phyloP scores from a whole-genome alignment of 2,797 vertebrate species.

The Furcifer pardalis region DNA sequence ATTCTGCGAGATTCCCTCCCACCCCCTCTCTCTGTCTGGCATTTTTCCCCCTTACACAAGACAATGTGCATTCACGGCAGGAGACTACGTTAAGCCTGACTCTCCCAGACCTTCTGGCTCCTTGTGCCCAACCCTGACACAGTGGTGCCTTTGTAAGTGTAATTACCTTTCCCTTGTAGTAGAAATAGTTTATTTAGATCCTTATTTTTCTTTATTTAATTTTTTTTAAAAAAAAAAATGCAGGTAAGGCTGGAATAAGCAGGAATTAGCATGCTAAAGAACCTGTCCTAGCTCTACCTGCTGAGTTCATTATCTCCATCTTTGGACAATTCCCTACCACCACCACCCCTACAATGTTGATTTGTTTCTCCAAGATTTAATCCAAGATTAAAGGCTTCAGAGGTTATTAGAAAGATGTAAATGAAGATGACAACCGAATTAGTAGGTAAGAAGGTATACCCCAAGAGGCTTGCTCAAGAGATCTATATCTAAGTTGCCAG shows the following conservation, averaged over 20 bases:
- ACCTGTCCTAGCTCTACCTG: constrained; percentile 66
- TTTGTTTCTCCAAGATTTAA: constrained; percentile 60
- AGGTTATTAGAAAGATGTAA: constrained; percentile 53
- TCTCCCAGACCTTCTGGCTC: constrained; percentile 99
- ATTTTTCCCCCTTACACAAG: constrained; percentile 76
- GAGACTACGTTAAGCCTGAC: constrained; percentile 91
- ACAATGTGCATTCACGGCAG: constrained; percentile 93
- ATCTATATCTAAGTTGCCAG: constrained; percentile 54
- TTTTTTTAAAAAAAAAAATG: constrained; percentile 23
- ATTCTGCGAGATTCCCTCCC: constrained; percentile 75
- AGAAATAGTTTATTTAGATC: constrained; percentile 82
- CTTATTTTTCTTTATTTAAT: constrained; percentile 65
- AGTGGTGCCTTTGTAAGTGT: constrained; percentile 99
- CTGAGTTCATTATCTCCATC: constrained; percentile 64
- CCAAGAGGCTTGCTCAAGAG: constrained; percentile 58
- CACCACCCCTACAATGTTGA: accelerated
- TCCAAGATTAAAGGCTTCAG: constrained; percentile 64
- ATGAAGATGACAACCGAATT: constrained; percentile 51
- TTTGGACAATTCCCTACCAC: constrained; percentile 40
- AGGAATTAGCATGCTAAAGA: constrained; percentile 82
- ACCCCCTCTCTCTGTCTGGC: constrained; percentile 71
- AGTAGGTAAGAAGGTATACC: constrained; percentile 58
- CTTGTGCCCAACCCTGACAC: constrained; percentile 91
- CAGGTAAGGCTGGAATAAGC: constrained; percentile 77
- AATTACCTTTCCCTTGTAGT: constrained; percentile 93